A percentile compares a stretch with the other conserved stretches of the same genome.
Evolutionary conservation across 1,140 invertebrate genomes (phyloP).

Genomic region (Aphis gossypii): DNA sequence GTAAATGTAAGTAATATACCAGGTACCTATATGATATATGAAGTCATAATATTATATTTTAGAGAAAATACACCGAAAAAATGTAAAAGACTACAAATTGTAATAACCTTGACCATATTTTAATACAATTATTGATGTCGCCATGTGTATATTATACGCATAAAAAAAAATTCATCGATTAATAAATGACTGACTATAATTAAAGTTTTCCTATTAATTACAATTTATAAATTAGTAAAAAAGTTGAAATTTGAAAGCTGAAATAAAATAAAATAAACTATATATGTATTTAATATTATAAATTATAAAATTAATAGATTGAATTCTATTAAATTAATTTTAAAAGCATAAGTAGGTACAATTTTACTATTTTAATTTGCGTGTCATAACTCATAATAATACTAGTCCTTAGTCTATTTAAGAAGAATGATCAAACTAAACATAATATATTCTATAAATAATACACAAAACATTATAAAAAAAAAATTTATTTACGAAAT

Average conservation of each 20-base stretch:
- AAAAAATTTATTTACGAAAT: not conserved
- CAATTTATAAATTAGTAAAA: not conserved
- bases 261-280: no score
- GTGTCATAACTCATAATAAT: not conserved
- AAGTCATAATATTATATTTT: not conserved
- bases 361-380: not conserved
- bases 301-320: not conserved
- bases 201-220: not conserved
- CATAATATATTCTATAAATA: not conserved
- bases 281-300: no score
- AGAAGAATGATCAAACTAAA: not conserved
- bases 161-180: not conserved
- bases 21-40: not conserved
- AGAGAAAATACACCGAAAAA: not conserved
- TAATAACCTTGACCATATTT: conserved; percentile 25
- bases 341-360: not conserved
- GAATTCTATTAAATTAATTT: not conserved
- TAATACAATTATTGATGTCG: not conserved
- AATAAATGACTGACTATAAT: not conserved
- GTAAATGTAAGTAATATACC: not conserved
- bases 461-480: not conserved
- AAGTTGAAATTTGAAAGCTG: not conserved
- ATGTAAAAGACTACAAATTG: not conserved
- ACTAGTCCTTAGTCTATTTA: not conserved
- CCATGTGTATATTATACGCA: not conserved